Conservation (phyloP, 2,888 invertebrate species). For the Exephanes ischioxanthus region DNA sequence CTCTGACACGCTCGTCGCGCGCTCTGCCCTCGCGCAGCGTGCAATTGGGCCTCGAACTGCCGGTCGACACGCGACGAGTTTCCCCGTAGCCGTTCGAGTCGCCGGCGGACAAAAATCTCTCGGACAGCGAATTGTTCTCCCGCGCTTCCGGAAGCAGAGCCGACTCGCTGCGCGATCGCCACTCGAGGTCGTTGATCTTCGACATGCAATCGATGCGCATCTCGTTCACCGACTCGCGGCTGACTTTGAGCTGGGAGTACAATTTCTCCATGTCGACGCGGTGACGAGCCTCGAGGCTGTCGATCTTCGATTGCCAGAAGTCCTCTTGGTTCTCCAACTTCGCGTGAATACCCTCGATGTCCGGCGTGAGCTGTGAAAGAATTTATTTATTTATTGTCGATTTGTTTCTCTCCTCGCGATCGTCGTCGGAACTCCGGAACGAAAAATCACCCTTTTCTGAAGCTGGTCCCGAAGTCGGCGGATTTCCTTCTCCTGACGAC, state of each 20-base stretch:
- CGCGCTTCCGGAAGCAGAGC: background rate
- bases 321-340: constrained; percentile 80
- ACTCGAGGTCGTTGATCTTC: constrained; percentile 79
- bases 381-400: background rate
- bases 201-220: constrained; percentile 79
- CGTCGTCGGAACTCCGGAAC: background rate
- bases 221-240: constrained; percentile 75
- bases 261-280: constrained; percentile 80
- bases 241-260: constrained; percentile 77
- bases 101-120: background rate
- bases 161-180: constrained; percentile 34
- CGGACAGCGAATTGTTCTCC: too few relatives aligned
- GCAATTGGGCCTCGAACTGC: background rate
- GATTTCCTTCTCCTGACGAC: constrained; percentile 87
- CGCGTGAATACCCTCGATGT: constrained; percentile 77
- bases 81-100: background rate
- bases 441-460: constrained; percentile 75
- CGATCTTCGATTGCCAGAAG: constrained; percentile 82
- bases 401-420: background rate
- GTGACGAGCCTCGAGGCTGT: constrained; percentile 79
- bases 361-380: constrained; percentile 74
- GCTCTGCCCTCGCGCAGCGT: background rate
- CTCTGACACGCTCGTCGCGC: background rate
- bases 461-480: constrained; percentile 85
- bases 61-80: too few relatives aligned